A percentile compares a stretch with the other conserved stretches of the same genome.
phyloP scores from a whole-genome alignment of 2,888 invertebrate genomes.

The Pyrrhosoma nymphula region DNA sequence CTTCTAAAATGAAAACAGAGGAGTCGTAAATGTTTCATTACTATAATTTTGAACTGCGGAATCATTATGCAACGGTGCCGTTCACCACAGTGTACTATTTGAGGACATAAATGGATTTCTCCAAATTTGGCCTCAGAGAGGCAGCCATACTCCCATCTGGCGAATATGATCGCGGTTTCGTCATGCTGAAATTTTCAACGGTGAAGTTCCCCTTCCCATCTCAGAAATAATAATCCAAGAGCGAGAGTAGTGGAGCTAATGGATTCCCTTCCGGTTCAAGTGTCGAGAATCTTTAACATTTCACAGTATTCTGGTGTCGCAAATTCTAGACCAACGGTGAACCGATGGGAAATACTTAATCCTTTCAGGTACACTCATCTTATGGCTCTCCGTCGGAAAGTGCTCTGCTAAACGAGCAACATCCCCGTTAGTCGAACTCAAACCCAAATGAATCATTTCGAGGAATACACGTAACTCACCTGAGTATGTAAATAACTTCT shows the following conservation, averaged over 20 bases:
- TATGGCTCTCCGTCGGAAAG: background rate
- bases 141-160: conserved; percentile 7
- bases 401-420: background rate
- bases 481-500: background rate
- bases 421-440: background rate
- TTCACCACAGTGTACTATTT: background rate
- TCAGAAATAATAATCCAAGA: background rate
- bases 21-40: conserved; percentile 8
- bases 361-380: background rate
- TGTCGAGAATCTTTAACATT: background rate
- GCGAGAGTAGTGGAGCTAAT: background rate
- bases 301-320: background rate
- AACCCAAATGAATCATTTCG: background rate
- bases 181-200: conserved; percentile 6
- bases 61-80: background rate
- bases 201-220: background rate
- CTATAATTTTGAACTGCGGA: background rate
- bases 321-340: background rate
- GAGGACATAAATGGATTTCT: conserved; percentile 42
- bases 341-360: background rate
- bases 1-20: conserved; percentile 13
- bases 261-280: background rate
- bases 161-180: conserved; percentile 46
- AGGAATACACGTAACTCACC: background rate
- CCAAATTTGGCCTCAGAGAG: background rate